These are phyloP conservation scores for Melanerpes formicivorus DNA, from an alignment of 2,113 vertebrate species.

Conservation along the genomic window DNA sequence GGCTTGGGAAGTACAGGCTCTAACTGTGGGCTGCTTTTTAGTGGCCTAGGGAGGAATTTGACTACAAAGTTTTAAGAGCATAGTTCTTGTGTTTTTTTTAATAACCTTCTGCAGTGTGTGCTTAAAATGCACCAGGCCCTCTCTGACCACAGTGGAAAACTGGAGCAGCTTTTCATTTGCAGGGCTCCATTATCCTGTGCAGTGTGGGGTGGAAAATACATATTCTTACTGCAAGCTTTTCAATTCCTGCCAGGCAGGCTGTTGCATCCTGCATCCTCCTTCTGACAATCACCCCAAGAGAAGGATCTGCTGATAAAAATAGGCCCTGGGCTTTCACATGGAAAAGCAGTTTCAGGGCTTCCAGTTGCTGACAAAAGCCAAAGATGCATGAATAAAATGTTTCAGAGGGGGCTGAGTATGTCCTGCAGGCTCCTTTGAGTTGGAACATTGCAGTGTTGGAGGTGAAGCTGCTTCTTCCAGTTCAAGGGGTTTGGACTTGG, in stretches of 20 bases:
- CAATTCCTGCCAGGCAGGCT: neutral
- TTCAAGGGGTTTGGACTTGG: neutral
- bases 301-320: neutral
- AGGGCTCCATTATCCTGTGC: neutral
- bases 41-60: conserved; percentile 55
- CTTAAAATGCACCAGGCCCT: conserved; percentile 60
- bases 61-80: conserved; percentile 45
- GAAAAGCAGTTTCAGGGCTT: neutral
- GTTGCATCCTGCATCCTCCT: neutral
- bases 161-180: conserved; percentile 23
- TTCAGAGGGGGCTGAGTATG: neutral
- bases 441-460: neutral
- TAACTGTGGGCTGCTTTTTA: conserved; percentile 58
- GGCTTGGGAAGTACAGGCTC: conserved; percentile 53
- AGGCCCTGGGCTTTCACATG: neutral
- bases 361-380: neutral
- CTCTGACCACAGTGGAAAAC: conserved; percentile 39
- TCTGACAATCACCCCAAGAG: neutral
- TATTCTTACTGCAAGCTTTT: neutral
- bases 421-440: neutral
- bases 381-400: neutral
- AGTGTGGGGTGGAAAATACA: neutral
- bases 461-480: neutral
- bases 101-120: conserved; percentile 5
- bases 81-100: conserved; percentile 42